Evolutionary conservation across 2,797 vertebrate species (phyloP).

Genomic region (Myotis myotis): DNA sequence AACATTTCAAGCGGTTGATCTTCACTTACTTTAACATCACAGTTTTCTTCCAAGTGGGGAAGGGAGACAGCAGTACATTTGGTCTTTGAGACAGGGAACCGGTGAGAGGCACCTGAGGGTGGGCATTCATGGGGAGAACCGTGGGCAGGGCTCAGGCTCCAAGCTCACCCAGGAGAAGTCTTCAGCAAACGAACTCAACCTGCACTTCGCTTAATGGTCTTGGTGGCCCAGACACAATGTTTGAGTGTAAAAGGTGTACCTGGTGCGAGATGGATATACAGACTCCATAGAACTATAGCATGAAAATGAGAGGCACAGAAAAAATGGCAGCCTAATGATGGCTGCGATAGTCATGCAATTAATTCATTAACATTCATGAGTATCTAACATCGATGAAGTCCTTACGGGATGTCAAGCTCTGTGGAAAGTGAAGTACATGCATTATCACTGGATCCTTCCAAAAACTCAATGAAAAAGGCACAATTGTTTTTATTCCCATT

Average conservation of each 20-base stretch:
- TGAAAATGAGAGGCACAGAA: neutral
- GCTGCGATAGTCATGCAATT: neutral
- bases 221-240: neutral
- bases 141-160: too few species aligned
- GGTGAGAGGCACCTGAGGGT: neutral
- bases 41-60: neutral
- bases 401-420: neutral
- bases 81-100: neutral
- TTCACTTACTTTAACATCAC: neutral
- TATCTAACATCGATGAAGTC: neutral
- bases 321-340: neutral
- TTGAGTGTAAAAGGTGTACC: neutral
- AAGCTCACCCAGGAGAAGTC: neutral
- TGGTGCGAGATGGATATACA: neutral
- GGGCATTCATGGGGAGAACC: neutral
- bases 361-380: neutral
- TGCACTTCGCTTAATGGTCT: neutral
- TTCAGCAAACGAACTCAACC: neutral
- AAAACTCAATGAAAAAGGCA: neutral
- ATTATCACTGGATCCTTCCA: neutral
- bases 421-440: neutral
- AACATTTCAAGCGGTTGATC: constrained; percentile 6
- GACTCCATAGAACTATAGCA: neutral
- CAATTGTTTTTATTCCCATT: neutral
- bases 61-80: neutral